Evolutionary conservation across 1,140 invertebrate genomes (phyloP).

Genomic region (Marisa cornuarietis): DNA sequence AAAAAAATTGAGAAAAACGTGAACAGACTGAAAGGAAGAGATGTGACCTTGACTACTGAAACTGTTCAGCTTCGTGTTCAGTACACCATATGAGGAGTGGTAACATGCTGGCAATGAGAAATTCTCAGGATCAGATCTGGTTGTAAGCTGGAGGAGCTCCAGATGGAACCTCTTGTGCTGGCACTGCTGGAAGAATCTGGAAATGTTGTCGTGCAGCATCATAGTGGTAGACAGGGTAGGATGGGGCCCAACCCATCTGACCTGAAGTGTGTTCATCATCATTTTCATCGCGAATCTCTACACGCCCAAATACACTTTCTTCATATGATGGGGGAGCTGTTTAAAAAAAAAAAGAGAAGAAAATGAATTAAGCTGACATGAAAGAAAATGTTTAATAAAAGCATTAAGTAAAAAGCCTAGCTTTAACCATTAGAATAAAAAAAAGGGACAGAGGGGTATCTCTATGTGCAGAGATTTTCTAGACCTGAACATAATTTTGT

Average conservation of each 20-base stretch:
- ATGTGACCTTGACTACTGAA: no score
- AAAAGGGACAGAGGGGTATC: neutral
- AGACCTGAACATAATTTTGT: neutral
- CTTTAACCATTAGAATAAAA: neutral
- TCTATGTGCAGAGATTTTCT: neutral
- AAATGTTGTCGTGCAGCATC: conserved; percentile 36
- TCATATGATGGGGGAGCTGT: conserved; percentile 65
- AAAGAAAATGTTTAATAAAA: neutral
- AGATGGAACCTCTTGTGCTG: conserved; percentile 6
- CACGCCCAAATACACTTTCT: conserved; percentile 63
- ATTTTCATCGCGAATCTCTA: conserved; percentile 63
- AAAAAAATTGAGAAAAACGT: no score
- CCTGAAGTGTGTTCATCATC: conserved; percentile 52
- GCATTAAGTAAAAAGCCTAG: neutral
- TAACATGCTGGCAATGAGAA: no score
- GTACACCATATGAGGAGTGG: no score
- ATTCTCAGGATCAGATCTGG: conserved; percentile 17
- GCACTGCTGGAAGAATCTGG: conserved; percentile 21
- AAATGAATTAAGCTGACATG: neutral
- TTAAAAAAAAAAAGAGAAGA: neutral
- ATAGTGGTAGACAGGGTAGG: conserved; percentile 51
- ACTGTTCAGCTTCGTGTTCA: no score
- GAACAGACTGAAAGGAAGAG: no score
- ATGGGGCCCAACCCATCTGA: conserved; percentile 44
- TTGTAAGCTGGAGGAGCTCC: conserved; percentile 32